Percentiles rank a stretch among this genome's conserved stretches.
phyloP scores from a whole-genome alignment of 1,140 invertebrate species.

The Capitella teleta region DNA sequence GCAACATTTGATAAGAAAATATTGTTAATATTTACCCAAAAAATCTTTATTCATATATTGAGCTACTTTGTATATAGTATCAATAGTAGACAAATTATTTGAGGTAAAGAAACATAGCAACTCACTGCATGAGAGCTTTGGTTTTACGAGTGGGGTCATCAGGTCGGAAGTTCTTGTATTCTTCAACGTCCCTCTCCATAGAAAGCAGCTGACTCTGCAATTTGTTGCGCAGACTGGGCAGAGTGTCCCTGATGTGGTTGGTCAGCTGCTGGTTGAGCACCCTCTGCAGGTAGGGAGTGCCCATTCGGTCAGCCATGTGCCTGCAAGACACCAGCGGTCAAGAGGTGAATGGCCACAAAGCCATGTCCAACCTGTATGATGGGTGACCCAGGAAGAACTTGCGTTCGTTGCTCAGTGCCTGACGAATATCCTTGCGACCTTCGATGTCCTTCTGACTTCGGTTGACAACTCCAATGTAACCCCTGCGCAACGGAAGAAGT shows the following conservation, averaged over 20 bases:
- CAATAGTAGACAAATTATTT: no score
- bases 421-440: conserved; percentile 91
- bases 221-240: conserved; percentile 58
- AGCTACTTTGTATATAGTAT: no score
- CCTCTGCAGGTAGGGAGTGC: conserved; percentile 92
- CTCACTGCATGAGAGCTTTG: conserved; percentile 98
- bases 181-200: conserved; percentile 96
- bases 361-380: conserved; percentile 52
- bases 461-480: conserved; percentile 96
- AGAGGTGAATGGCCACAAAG: background rate
- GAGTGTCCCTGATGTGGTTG: conserved; percentile 69
- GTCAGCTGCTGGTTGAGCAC: conserved; percentile 97
- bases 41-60: no score
- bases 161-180: conserved; percentile 96
- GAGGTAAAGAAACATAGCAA: no score
- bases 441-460: conserved; percentile 97
- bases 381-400: conserved; percentile 83
- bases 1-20: no score
- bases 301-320: conserved; percentile 92
- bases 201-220: conserved; percentile 90
- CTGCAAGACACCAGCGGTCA: conserved; percentile 17
- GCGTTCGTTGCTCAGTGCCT: conserved; percentile 84
- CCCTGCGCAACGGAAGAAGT: conserved; percentile 78
- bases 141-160: conserved; percentile 98
- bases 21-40: no score